phyloP scores from a whole-genome alignment of 2,113 vertebrate genomes.

The Pan paniscus region DNA sequence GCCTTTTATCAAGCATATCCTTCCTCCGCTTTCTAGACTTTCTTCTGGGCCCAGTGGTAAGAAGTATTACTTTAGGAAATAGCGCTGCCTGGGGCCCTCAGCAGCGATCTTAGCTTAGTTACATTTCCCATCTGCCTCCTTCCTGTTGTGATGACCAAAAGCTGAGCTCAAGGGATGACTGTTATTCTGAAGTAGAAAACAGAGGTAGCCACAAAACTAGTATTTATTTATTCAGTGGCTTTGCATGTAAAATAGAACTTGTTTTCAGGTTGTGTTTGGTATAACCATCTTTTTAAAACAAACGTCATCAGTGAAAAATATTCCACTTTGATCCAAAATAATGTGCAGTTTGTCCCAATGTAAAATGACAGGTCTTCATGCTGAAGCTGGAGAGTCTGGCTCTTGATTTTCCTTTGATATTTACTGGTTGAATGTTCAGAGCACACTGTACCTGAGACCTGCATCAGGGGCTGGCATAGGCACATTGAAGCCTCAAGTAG shows the following conservation, averaged over 20 bases:
- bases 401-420: neutral
- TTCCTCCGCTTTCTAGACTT: neutral
- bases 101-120: neutral
- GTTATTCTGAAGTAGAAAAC: neutral
- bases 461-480: neutral
- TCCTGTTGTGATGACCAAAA: neutral
- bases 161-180: neutral
- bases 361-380: neutral
- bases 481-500: neutral
- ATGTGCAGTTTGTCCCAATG: neutral
- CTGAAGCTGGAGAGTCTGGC: neutral
- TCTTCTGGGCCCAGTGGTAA: neutral
- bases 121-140: neutral
- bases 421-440: neutral
- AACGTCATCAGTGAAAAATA: neutral
- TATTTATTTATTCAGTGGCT: neutral
- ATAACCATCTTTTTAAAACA: conserved; percentile 24
- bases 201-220: neutral
- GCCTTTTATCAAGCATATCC: neutral
- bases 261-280: neutral
- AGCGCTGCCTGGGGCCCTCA: neutral
- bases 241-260: neutral
- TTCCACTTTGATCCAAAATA: neutral
- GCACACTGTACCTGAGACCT: neutral
- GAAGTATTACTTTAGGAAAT: neutral